Conservation (phyloP, 2,113 vertebrate species). For the Lucifuga dentata region DNA sequence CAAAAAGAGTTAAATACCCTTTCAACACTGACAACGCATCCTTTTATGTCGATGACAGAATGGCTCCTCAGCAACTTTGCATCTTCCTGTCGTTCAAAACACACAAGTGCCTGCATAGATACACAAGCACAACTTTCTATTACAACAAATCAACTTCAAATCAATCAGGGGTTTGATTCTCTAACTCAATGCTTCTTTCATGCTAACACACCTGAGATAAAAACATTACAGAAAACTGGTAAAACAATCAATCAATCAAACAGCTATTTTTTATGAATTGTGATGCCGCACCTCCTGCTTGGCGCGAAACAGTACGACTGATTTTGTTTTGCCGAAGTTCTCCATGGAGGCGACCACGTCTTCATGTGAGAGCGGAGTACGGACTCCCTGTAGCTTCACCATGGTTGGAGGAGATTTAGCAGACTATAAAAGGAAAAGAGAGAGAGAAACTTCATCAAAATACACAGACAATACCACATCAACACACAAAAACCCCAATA, state of each 20-base stretch:
- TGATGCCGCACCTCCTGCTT: conserved; percentile 12
- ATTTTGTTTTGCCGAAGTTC: conserved; percentile 50
- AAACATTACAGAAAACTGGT: too few relatives aligned
- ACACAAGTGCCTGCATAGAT: conserved; percentile 64
- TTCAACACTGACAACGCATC: conserved; percentile 39
- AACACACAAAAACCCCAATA: too few relatives aligned
- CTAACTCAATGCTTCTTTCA: too few relatives aligned
- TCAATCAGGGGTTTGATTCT: too few relatives aligned
- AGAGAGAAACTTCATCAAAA: background rate
- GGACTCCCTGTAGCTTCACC: conserved; percentile 45
- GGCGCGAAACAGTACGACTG: conserved; percentile 43
- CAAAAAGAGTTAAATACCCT: conserved; percentile 44
- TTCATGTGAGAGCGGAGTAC: background rate
- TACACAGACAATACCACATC: too few relatives aligned
- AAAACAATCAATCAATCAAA: too few relatives aligned
- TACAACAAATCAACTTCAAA: too few relatives aligned
- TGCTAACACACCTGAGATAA: too few relatives aligned
- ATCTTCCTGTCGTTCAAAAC: conserved; percentile 74
- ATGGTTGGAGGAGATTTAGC: conserved; percentile 3
- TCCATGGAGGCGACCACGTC: conserved; percentile 28
- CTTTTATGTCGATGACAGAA: conserved; percentile 54
- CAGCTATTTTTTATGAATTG: too few relatives aligned
- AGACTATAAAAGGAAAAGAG: conserved; percentile 12
- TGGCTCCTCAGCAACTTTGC: conserved; percentile 68
- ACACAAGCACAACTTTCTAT: background rate